Evolutionary conservation across 2,888 invertebrate genomes (phyloP).

Genomic region (Cheilosia impressa): DNA sequence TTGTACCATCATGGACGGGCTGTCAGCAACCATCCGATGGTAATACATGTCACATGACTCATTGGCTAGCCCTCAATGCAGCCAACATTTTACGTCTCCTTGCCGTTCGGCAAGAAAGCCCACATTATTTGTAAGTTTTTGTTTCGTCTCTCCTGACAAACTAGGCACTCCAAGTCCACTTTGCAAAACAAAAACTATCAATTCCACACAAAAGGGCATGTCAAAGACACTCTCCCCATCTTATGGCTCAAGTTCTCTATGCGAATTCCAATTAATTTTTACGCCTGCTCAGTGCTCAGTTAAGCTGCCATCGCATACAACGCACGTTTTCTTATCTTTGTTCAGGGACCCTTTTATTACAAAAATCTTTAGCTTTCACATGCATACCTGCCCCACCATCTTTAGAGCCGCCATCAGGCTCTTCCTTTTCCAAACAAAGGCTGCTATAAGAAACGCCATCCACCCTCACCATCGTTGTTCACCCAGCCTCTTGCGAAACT

Average conservation of each 20-base stretch:
- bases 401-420: slow-evolving; percentile 8
- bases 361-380: not conserved
- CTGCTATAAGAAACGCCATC: slow-evolving; percentile 15
- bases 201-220: no score
- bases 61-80: no score
- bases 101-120: no score
- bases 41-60: no score
- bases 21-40: no score
- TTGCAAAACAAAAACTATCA: not conserved
- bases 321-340: not conserved
- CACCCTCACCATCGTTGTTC: not conserved
- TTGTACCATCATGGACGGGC: no score
- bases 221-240: not conserved
- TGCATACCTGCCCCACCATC: slow-evolving; percentile 2
- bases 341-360: not conserved
- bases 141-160: no score
- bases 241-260: not conserved
- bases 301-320: not conserved
- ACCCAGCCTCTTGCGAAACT: not conserved
- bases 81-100: no score
- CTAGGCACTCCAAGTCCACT: not conserved
- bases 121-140: no score
- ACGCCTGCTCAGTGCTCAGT: slow-evolving; percentile 39
- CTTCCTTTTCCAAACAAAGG: slow-evolving; percentile 22
- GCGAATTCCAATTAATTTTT: slow-evolving; percentile 20